A percentile compares a stretch with the other conserved stretches of the same genome.
Evolutionary conservation across 2,113 vertebrate genomes (phyloP).

Genomic region (Pampusana beccarii): DNA sequence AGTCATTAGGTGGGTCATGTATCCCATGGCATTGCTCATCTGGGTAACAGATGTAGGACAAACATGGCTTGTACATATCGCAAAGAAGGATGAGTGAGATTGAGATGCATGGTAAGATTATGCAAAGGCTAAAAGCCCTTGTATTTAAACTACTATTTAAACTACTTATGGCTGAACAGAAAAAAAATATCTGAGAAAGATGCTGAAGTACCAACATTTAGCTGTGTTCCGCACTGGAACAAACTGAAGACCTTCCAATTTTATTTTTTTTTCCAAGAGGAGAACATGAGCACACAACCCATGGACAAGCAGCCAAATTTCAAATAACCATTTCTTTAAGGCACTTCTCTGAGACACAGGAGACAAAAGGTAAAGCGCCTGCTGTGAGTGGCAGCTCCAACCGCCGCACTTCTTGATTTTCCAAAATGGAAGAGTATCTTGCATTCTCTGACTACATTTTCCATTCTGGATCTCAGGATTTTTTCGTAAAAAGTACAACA

Average conservation of each 20-base stretch:
- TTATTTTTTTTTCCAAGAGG: not conserved
- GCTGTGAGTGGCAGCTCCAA: not conserved
- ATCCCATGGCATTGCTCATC: not conserved
- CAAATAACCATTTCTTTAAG: not conserved
- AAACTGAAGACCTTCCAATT: not conserved
- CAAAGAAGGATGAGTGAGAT: not conserved
- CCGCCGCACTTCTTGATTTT: not conserved
- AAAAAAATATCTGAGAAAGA: not conserved
- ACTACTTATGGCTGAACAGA: not conserved
- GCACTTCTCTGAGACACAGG: not conserved
- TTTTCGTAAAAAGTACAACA: not conserved
- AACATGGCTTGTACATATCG: not conserved
- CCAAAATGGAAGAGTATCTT: not conserved
- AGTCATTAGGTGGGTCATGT: not conserved
- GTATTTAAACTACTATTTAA: not conserved
- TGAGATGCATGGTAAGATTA: not conserved
- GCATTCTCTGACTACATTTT: not conserved
- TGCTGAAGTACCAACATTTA: not conserved
- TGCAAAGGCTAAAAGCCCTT: not conserved
- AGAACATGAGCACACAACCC: not conserved
- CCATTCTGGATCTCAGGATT: not conserved
- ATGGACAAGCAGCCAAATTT: not conserved
- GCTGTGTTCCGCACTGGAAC: not conserved
- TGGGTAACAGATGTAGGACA: not conserved
- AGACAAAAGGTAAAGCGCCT: not conserved